Conservation (phyloP, 1,140 invertebrate genomes). For the Heterodera schachtii region DNA sequence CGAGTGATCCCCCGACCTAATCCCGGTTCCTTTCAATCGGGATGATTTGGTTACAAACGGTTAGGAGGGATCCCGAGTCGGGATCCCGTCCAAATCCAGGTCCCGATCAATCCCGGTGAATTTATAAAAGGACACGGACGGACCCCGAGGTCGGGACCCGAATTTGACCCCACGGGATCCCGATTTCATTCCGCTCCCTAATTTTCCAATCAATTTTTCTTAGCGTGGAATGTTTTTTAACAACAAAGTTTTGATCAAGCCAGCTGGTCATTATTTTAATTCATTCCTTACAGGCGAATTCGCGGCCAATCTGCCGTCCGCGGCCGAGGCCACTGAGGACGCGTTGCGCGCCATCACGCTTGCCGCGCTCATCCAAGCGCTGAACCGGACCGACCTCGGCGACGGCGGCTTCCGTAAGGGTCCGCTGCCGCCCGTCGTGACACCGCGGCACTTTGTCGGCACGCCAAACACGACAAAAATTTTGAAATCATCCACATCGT, state of each 20-base stretch:
- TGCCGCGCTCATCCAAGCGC: slow-evolving; percentile 35
- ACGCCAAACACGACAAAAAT: slow-evolving; percentile 25
- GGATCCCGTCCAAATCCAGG: too few species aligned
- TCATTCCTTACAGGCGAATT: slow-evolving; percentile 57
- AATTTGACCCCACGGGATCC: too few species aligned
- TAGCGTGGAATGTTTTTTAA: too few species aligned
- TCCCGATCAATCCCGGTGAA: too few species aligned
- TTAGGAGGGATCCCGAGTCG: too few species aligned
- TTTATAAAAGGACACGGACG: too few species aligned
- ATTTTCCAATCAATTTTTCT: too few species aligned
- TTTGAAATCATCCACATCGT: slow-evolving; percentile 15
- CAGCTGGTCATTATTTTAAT: neutral
- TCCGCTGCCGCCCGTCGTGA: slow-evolving; percentile 1
- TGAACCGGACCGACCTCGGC: slow-evolving; percentile 48
- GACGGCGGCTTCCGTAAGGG: slow-evolving; percentile 35
- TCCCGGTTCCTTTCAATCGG: too few species aligned
- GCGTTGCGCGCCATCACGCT: slow-evolving; percentile 43
- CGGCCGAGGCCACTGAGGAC: slow-evolving; percentile 39
- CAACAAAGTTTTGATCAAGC: neutral
- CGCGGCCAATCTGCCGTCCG: slow-evolving; percentile 56
- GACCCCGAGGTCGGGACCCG: too few species aligned
- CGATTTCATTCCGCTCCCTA: too few species aligned
- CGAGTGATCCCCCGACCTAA: too few species aligned
- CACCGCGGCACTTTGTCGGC: neutral
- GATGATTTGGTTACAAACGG: too few species aligned